Percentiles rank a stretch among this genome's conserved stretches.
Conservation (phyloP, 2,797 vertebrate genomes). For the Chaunax sp. region DNA sequence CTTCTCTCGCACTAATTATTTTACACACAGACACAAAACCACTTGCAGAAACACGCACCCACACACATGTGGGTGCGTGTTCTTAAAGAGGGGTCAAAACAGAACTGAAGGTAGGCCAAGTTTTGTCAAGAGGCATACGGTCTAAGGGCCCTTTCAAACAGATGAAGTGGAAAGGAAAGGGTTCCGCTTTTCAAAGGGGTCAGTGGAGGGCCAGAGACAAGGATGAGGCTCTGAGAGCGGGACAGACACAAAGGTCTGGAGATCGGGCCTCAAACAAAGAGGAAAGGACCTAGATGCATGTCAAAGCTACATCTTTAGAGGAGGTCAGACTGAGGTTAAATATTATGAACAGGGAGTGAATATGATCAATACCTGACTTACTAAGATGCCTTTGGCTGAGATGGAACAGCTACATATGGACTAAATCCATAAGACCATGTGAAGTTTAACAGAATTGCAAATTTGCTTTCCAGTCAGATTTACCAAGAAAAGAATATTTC, state of each 20-base stretch:
- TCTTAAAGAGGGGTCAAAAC: conserved; percentile 40
- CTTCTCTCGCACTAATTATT: neutral
- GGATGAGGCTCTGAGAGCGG: conserved; percentile 56
- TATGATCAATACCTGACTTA: conserved; percentile 17
- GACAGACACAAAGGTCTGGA: conserved; percentile 56
- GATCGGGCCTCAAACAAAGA: conserved; percentile 38
- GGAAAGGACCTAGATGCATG: conserved; percentile 36
- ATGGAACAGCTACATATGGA: conserved; percentile 19
- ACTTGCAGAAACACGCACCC: conserved; percentile 12
- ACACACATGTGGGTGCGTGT: conserved; percentile 13
- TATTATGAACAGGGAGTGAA: conserved; percentile 24
- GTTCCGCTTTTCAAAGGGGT: conserved; percentile 60
- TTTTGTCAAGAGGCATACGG: conserved; percentile 61
- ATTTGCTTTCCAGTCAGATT: conserved; percentile 3
- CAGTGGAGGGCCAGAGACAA: conserved; percentile 54
- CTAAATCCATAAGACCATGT: conserved; percentile 4
- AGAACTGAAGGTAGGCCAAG: conserved; percentile 40
- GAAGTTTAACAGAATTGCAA: neutral
- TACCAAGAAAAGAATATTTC: conserved; percentile 2
- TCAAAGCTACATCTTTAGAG: conserved; percentile 38
- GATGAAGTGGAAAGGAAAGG: conserved; percentile 60
- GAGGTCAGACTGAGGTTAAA: conserved; percentile 60
- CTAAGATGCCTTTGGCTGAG: neutral
- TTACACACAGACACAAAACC: conserved; percentile 8
- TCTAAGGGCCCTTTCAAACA: conserved; percentile 53